Base-by-base conservation (phyloP, 1,140 invertebrate species). In the Pseudachorutes palmiensis region DNA sequence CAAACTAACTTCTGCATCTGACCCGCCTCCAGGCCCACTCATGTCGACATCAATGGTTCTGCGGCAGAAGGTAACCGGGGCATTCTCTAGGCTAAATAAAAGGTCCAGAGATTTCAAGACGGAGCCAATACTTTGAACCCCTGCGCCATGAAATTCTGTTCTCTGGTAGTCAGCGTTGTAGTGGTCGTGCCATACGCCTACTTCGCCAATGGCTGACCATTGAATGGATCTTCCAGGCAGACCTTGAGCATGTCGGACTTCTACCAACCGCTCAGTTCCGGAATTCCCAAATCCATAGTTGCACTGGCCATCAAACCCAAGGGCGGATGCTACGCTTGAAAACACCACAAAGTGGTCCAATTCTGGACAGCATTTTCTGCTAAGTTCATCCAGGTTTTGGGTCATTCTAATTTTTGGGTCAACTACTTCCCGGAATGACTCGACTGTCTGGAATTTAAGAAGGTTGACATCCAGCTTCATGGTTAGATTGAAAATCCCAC, bases 371-470 rank as follows among this genome's bases (percentile, higher is more conserved):
- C 76, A 31, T 29, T 79, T 70, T 45, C 82, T 73, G 26, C 79
- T 79, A 1, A 78, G 75, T 9, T 71, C 62, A 73, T 85, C 83
- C 9, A 85, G 72, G 70, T 83, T 78, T 9, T 84, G 82, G 77
- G 84, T 84, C 65, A 86, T 90, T 62, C 89, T 86, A 60, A 95
- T 85, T 80, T 95, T 95, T 1, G 93, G 91, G 73, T 84, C 81
- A 49, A 85, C 84, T n/a, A 83, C 82, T 72, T 77, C 75, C 12
- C 36, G 16, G 41, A 70, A 74, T 32, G 30, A 33, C 65, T 83
- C 79, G 2, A 74, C 68, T 26, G 79, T 81, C 75, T 83, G 82
- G 68, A 83, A 83, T 75, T 84, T 82, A 71, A 85, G 76, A 30
- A 84, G 75, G 19, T 77, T 81, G 78, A 85, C 83, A 64, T 77